Evolutionary conservation across 2,888 invertebrate species (phyloP).

Genomic region (Lasioglossum pauxillum): DNA sequence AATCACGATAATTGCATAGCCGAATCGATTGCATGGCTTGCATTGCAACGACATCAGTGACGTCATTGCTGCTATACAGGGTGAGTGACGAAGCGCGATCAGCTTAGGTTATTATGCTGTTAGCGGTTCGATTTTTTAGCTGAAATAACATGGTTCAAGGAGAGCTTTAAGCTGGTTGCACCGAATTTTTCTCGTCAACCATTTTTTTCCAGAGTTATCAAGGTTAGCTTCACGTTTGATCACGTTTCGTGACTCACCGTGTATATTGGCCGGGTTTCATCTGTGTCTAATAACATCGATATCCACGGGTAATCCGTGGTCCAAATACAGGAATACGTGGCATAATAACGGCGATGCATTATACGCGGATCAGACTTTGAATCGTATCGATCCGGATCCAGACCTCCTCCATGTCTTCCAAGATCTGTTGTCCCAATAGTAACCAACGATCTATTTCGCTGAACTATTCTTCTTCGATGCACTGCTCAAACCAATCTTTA

Average conservation of each 20-base stretch:
- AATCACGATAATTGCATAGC: not conserved
- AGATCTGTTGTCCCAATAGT: not conserved
- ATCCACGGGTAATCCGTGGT: constrained; percentile 27
- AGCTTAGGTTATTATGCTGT: too few relatives aligned
- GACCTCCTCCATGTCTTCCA: not conserved
- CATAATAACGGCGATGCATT: constrained; percentile 24
- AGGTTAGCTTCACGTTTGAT: too few relatives aligned
- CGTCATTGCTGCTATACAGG: not conserved
- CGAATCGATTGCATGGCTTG: not conserved
- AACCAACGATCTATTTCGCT: not conserved
- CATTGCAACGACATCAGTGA: not conserved
- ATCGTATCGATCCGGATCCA: not conserved
- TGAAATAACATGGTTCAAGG: too few relatives aligned
- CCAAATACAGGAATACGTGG: constrained; percentile 5
- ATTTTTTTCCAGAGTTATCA: too few relatives aligned
- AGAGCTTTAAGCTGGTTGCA: too few relatives aligned
- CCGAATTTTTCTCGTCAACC: too few relatives aligned
- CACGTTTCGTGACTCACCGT: too few relatives aligned
- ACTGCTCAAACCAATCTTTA: not conserved
- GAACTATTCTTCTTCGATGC: not conserved
- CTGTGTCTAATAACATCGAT: constrained; percentile 28
- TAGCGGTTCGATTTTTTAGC: too few relatives aligned
- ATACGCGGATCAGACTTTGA: constrained; percentile 15
- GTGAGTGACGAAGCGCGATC: too few relatives aligned
- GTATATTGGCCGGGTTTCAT: constrained; percentile 23